phyloP scores from a whole-genome alignment of 2,888 invertebrate species.

The Synanthedon formicaeformis region DNA sequence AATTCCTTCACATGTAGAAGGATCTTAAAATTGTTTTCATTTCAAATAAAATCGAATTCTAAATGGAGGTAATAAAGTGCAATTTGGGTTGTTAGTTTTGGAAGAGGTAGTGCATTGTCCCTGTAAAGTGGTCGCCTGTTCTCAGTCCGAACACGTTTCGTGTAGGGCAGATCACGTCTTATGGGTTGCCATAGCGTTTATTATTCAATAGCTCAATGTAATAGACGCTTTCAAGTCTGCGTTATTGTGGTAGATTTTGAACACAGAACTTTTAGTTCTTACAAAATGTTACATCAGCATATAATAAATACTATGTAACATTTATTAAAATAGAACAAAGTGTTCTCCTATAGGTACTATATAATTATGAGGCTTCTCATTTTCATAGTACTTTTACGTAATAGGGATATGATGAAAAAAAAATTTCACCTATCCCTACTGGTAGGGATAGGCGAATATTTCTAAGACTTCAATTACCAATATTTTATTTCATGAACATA shows the following conservation, averaged over 20 bases:
- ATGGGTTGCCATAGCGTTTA: constrained; percentile 40
- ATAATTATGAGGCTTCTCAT: too few relatives aligned
- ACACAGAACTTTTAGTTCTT: too few relatives aligned
- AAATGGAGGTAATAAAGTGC: constrained; percentile 30
- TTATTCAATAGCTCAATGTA: constrained; percentile 56
- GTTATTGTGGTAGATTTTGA: background rate
- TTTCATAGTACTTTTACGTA: too few relatives aligned
- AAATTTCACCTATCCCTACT: too few relatives aligned
- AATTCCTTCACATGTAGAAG: constrained; percentile 18
- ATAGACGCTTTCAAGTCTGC: constrained; percentile 35
- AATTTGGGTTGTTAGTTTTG: constrained; percentile 22
- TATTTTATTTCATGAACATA: too few relatives aligned
- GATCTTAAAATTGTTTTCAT: constrained; percentile 19
- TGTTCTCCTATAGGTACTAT: too few relatives aligned
- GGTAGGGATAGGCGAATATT: too few relatives aligned
- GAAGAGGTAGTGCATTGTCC: constrained; percentile 24
- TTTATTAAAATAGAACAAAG: too few relatives aligned
- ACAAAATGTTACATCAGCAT: too few relatives aligned
- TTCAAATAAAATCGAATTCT: constrained; percentile 22
- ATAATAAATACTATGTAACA: too few relatives aligned
- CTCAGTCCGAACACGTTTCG: constrained; percentile 25
- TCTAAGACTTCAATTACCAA: too few relatives aligned
- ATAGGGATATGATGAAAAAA: too few relatives aligned
- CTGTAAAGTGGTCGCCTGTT: constrained; percentile 17
- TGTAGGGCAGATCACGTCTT: constrained; percentile 32